Evolutionary conservation across 2,797 vertebrate species (phyloP), one percentile per base, ranked within the genome.

Genomic region (Lemur catta): DNA sequence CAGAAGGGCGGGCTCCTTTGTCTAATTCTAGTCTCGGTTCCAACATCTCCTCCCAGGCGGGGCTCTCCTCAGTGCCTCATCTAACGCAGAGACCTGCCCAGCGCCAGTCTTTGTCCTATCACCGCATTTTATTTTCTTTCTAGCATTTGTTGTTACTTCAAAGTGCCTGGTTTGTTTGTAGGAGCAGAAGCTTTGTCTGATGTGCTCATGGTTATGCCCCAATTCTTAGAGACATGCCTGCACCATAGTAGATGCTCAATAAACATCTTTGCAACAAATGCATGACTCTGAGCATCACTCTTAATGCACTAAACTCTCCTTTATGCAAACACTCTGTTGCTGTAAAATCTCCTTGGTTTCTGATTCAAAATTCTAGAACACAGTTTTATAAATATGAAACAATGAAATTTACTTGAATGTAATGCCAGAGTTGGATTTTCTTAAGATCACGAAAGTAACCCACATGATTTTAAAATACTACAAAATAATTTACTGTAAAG

Each of bases 321-420:
- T 72, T 76, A 28, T 1, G 1, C 35, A 52, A 76, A 38, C 18
- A 11, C 65, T 90, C 48, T 7, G n/a, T 76, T 65, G 33, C 61
- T 33, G 46, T 63, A 84, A 26, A 35, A 72, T 24, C 30, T 55
- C 18, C 50, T 50, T 24, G 10, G 18, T 18, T 71, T 86, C 84
- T 57, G 28, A 30, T 43, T 87, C 4, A 43, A n/a, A 76, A 85
- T 91, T 41, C 6, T 43, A 78, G 38, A 52, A 22, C 18, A 1
- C 4, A 76, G 26, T 76, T 97, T 76, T 89, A 30, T 41, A 74
- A 67, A 65, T 85, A 38, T 33, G 35, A 91, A 84, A 79, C 69
- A 59, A 24, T 46, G 55, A 10, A 26, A 35, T 84, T 86, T 86
- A 90, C 24, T 74, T 81, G 24, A 92, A 90, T 14, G 9, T 61